These are phyloP conservation scores for Ceratoteleas bidentatus DNA, from an alignment of 1,140 invertebrate species.

Conservation along the genomic window DNA sequence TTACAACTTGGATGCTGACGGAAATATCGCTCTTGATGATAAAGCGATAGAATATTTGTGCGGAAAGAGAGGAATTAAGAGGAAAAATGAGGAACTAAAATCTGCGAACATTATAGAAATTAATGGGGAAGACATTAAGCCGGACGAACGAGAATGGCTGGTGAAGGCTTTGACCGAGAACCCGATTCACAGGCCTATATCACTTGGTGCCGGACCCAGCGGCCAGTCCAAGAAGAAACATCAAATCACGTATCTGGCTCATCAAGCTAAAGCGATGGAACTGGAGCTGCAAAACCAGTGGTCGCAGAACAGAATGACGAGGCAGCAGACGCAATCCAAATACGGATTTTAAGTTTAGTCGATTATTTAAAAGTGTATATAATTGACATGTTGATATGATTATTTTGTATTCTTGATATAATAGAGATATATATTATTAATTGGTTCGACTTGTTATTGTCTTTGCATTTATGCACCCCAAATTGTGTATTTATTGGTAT, in stretches of 20 bases:
- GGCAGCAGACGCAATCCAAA: slow-evolving; percentile 89
- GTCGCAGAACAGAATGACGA: slow-evolving; percentile 92
- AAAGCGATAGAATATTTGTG: slow-evolving; percentile 79
- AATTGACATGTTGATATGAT: slow-evolving; percentile 6
- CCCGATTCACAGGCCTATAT: slow-evolving; percentile 80
- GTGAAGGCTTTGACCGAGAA: slow-evolving; percentile 91
- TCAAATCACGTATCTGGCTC: slow-evolving; percentile 97
- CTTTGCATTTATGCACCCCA: too few species aligned
- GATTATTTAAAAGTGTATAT: slow-evolving; percentile 25
- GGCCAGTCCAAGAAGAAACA: slow-evolving; percentile 86
- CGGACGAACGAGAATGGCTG: slow-evolving; percentile 90
- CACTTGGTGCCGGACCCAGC: slow-evolving; percentile 73
- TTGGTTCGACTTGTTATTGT: too few species aligned
- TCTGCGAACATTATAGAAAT: slow-evolving; percentile 89
- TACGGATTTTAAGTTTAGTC: slow-evolving; percentile 43
- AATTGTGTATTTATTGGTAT: too few species aligned
- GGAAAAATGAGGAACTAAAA: slow-evolving; percentile 80
- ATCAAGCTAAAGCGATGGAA: slow-evolving; percentile 96
- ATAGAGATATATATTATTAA: too few species aligned
- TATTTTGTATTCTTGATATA: slow-evolving; percentile 16
- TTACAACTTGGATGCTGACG: slow-evolving; percentile 76
- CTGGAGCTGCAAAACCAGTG: slow-evolving; percentile 96
- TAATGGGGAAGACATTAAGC: slow-evolving; percentile 90
- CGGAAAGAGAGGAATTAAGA: slow-evolving; percentile 80
- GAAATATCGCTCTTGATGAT: slow-evolving; percentile 78